phyloP scores from a whole-genome alignment of 2,888 invertebrate species.

The Hirtodrosophila confusa region DNA sequence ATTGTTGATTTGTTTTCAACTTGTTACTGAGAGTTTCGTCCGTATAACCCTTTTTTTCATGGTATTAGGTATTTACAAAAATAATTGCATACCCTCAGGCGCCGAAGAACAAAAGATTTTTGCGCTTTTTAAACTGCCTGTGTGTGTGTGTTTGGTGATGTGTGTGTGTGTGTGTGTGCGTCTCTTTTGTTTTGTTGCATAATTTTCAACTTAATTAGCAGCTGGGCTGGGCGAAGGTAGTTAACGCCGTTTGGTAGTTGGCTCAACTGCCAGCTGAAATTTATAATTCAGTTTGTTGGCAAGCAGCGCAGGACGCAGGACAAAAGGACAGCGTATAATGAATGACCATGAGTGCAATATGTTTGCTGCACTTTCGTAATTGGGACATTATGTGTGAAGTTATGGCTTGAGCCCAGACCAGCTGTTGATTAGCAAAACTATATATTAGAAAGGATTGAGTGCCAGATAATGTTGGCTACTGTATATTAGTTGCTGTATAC shows the following conservation, averaged over 20 bases:
- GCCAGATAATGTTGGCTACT: not conserved
- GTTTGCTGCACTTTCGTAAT: conserved; percentile 13
- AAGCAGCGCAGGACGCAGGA: conserved; percentile 6
- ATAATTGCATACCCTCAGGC: conserved; percentile 23
- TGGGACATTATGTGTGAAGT: not conserved
- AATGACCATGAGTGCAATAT: conserved; percentile 17
- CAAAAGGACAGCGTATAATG: conserved; percentile 16
- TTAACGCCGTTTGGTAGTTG: not conserved
- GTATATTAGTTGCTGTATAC: not conserved
- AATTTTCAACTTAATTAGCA: conserved; percentile 50
- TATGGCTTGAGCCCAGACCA: not conserved
- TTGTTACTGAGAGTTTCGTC: too few relatives aligned
- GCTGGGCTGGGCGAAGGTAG: conserved; percentile 22
- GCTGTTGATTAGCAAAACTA: not conserved
- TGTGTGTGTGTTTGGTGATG: not conserved
- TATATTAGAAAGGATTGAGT: too few relatives aligned
- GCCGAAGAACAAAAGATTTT: conserved; percentile 34
- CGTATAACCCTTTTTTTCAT: not conserved
- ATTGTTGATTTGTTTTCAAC: too few relatives aligned
- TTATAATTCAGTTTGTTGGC: conserved; percentile 29
- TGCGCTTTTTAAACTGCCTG: conserved; percentile 46
- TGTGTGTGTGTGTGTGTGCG: conserved; percentile 3
- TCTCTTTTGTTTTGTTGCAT: conserved; percentile 36
- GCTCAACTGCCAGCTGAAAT: conserved; percentile 25
- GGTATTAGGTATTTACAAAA: conserved; percentile 1